Base-by-base conservation (phyloP, 1,140 invertebrate species). In the Bombus soroeensis region DNA sequence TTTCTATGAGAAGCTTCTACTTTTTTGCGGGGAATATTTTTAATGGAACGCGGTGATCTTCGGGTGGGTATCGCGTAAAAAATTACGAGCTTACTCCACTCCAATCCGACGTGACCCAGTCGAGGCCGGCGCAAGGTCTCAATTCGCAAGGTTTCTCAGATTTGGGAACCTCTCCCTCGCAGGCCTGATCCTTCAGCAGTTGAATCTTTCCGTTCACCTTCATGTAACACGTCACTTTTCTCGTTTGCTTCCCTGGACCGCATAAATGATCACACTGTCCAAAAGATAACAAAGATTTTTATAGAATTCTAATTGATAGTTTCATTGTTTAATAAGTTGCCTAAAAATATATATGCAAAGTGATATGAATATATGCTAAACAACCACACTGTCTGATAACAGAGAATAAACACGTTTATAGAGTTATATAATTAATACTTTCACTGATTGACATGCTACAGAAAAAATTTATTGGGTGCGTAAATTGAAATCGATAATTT, bases 21-120 rank as follows among this genome's bases (percentile, higher is more conserved):
- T 73, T 73, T 10, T 28, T 28, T 37, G 34, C 34, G 10, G 32
- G 13, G 25, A 3, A 62, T 75, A 78, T 59, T 78, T 59, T 43
- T 53, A 39, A 57, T n/a, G 22, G 25, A 39, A 47, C 41, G 18
- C 37, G 3, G 18, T 22, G 5, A 10, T 22, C 5, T 25, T 34
- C 1, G 10, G 66, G 66, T 39, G 59, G 74, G 25, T 39, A 57
- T 57, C 10, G 37, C n/a, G n/a, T 47, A 34, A 70, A 39, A 87
- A 80, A 57, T 66, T 76, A 74, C 75, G 83, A 80, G 95, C 97
- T 97, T 96, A 99, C 98, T 82, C 98, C 98, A 91, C 97, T 97
- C 98, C 98, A 99, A 41, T 97, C 97, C 12, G 98, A 97, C 0
- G 97, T 96, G 53, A 99, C 96, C 98, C 98, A 99, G 93, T 99